Evolutionary conservation across 1,140 invertebrate genomes (phyloP).

Genomic region (Drosophila carrolli): DNA sequence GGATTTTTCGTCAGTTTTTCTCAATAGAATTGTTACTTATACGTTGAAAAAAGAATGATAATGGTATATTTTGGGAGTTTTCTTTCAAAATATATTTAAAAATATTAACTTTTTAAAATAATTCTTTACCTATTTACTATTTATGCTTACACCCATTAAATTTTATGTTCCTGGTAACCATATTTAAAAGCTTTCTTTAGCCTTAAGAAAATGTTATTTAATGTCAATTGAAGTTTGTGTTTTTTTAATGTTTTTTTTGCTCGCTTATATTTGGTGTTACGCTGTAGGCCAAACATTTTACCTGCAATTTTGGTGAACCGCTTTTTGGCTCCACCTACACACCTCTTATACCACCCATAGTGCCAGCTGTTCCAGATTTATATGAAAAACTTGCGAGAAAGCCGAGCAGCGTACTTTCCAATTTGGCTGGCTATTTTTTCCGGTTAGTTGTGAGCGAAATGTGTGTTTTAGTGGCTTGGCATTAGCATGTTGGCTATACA

Average conservation of each 20-base stretch:
- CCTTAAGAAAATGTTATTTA: too few species aligned
- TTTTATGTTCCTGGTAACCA: too few species aligned
- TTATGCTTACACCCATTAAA: too few species aligned
- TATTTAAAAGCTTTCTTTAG: too few species aligned
- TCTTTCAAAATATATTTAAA: too few species aligned
- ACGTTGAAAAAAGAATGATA: not conserved
- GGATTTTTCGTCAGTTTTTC: conserved; percentile 43
- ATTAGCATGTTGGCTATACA: conserved; percentile 71
- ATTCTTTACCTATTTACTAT: too few species aligned
- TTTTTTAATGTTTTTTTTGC: not conserved
- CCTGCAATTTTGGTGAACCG: conserved; percentile 10
- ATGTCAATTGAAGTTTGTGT: not conserved
- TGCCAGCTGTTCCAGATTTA: conserved; percentile 72
- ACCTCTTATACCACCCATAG: not conserved
- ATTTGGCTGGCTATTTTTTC: conserved; percentile 66
- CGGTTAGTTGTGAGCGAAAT: conserved; percentile 43
- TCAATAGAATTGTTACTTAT: not conserved
- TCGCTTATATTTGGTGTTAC: not conserved
- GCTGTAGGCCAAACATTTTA: not conserved
- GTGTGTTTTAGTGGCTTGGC: conserved; percentile 77
- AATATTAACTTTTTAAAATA: too few species aligned
- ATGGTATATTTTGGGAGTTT: too few species aligned
- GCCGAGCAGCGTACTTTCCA: conserved; percentile 53
- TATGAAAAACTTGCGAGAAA: conserved; percentile 63
- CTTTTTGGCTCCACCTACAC: conserved; percentile 2